Base-by-base conservation (phyloP, 2,888 invertebrate species). In the Dinocampus coccinellae region DNA sequence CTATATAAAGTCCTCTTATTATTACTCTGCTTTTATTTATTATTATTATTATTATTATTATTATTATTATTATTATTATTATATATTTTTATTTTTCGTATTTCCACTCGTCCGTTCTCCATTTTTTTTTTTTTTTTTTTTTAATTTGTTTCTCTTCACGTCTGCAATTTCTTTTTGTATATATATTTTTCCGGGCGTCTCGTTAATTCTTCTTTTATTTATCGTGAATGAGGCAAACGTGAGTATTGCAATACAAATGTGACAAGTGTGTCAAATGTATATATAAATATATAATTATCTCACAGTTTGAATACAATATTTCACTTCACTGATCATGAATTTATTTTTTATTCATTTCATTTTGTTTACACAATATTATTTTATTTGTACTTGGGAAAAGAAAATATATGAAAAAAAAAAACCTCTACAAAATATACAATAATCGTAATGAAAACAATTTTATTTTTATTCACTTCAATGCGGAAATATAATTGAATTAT, bases 191-290 rank as follows among this genome's bases (percentile, higher is more conserved):
- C 47, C 42, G 64, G 29, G 53, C 61, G 60, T 66, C 71, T 61
- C 71, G 62, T 71, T 71, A 66, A 71, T 71, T 71, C 67, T 65
- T 65, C 53, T 39, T 66, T 67, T 71, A 67, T 71, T 55, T 55
- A 60, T 55, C 61, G 20, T 36, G 55, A 66, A 66, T 58, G 55
- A 62, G 69, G 33, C 66, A 67, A 33, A 58, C 58, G 53, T 73
- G 67, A 55, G 68, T 74, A 58, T 47, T 47, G 34, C 22, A 16
- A 9, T 13, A 20, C 0, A 16, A 33, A 29, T 16, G 16, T 13
- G 16, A n/a, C n/a, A n/a, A 29, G 29, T 4, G 16, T 58, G 34
- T 34, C 34, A 34, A 20, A n/a, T n/a, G n/a, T 16, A 66, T 55
- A 65, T 75, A 73, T 74, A 29, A 55, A 66, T 66, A 68, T 39